Evolutionary conservation across 1,140 invertebrate genomes (phyloP), one percentile per base, ranked within the genome.

Genomic region (Ips nitidus): DNA sequence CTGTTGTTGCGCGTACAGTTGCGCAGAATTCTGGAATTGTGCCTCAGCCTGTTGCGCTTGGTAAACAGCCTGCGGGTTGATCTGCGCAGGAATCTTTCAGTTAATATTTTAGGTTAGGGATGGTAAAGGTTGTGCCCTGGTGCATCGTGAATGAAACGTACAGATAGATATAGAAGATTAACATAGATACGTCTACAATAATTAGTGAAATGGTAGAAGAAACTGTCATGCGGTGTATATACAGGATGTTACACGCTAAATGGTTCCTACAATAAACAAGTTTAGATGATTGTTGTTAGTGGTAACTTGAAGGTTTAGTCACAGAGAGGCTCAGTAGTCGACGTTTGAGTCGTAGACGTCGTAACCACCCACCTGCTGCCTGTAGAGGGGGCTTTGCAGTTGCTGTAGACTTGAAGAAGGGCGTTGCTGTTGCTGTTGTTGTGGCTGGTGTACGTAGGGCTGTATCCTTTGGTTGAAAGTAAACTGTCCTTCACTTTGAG

Each of bases 1-100:
- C 70, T 91, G 88, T 71, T 91, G 89, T 72, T 90, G 89, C 1
- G 88, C 86, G 77, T 87, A 91, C 2, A 91, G 80, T 76, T 92
- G 89, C 67, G 89, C 88, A 0, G 89, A 91, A 74, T 89, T 90
- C 67, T 89, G 86, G 74, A 91, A 86, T 70, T 86, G 83, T 7
- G 85, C 78, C 53, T 90, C 86, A 0, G 87, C 79, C 77, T 90
- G 89, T 74, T 91, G 89, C 62, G 90, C 86, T 74, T 90, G 88
- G 77, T 90, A 91, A 6, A 86, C 80, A 39, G 89, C 86, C 75
- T 91, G 89, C 40, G 69, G 69, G 41, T 71, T 71, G 40, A 66
- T 62, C 68, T 70, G 52, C 3, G 43, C 5, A 50, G n/a, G 52
- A 22, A 22, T 22, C 22, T 22, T 22, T 22, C 22, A 4, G 4